Percentiles rank a stretch among this genome's conserved stretches.
phyloP scores from a whole-genome alignment of 1,140 invertebrate genomes.

The Drosophila prosaltans region DNA sequence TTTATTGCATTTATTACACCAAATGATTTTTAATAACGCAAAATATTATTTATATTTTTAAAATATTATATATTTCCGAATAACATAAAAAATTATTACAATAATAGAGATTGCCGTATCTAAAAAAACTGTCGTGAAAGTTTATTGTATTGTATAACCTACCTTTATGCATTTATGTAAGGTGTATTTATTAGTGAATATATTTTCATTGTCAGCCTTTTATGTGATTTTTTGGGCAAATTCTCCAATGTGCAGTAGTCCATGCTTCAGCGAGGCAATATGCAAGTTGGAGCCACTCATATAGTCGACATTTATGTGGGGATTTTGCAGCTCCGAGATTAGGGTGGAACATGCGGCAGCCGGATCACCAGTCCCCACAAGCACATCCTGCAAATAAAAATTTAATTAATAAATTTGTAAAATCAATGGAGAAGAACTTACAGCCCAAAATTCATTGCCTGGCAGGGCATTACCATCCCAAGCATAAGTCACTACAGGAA shows the following conservation, averaged over 20 bases:
- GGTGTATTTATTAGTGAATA: not conserved
- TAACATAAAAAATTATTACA: no score
- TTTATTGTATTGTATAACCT: no score
- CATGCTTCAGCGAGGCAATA: conserved; percentile 83
- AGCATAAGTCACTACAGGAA: conserved; percentile 86
- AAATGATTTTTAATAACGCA: no score
- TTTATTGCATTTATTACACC: no score
- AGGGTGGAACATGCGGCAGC: conserved; percentile 86
- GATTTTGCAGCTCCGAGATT: conserved; percentile 85
- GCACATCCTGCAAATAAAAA: not conserved
- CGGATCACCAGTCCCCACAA: conserved; percentile 84
- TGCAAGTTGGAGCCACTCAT: conserved; percentile 84
- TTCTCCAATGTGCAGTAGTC: conserved; percentile 84
- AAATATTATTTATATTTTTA: no score
- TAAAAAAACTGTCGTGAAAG: no score
- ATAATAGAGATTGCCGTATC: no score
- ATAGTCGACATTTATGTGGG: conserved; percentile 84
- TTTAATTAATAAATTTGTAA: not conserved
- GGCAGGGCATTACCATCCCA: conserved; percentile 88
- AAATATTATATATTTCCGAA: no score
- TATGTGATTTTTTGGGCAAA: conserved; percentile 64
- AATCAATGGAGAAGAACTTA: conserved; percentile 17
- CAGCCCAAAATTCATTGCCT: conserved; percentile 86
- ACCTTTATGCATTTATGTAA: no score
- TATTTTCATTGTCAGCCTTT: not conserved